A percentile compares a stretch with the other conserved stretches of the same genome.
Evolutionary conservation across 2,888 invertebrate genomes (phyloP).

Genomic region (Calliopum simillimum): DNA sequence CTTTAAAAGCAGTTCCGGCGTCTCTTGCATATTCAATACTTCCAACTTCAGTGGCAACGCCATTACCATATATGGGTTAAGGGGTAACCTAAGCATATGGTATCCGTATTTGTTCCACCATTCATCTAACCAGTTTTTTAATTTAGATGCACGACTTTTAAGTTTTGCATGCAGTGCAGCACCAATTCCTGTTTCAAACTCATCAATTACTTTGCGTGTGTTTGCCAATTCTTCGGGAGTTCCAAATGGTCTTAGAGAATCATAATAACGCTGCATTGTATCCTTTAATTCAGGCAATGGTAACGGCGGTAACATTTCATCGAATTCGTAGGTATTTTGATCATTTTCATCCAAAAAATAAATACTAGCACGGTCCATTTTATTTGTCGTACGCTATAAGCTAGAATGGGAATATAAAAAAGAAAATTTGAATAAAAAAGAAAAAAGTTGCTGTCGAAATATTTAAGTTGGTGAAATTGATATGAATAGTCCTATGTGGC

Average conservation of each 20-base stretch:
- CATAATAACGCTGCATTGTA: constrained; percentile 70
- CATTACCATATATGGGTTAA: constrained; percentile 70
- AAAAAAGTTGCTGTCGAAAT: too few relatives aligned
- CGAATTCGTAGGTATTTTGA: constrained; percentile 69
- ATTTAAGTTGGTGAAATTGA: too few relatives aligned
- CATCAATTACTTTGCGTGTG: constrained; percentile 66
- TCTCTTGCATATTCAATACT: constrained; percentile 58
- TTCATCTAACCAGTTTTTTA: constrained; percentile 71
- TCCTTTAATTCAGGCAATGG: constrained; percentile 70
- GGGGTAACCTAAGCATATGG: constrained; percentile 68
- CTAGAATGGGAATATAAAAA: background rate
- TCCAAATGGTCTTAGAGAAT: constrained; percentile 69
- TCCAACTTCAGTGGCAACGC: constrained; percentile 63
- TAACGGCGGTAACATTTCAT: constrained; percentile 69
- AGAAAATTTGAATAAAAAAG: background rate
- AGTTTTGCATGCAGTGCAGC: constrained; percentile 68
- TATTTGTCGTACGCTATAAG: constrained; percentile 4
- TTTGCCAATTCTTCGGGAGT: constrained; percentile 66
- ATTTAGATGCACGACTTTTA: constrained; percentile 63
- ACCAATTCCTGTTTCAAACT: constrained; percentile 70
- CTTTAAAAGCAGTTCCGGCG: constrained; percentile 44
- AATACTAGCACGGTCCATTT: constrained; percentile 62
- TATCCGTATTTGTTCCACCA: constrained; percentile 74
- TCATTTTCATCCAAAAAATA: constrained; percentile 57
- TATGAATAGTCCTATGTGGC: too few relatives aligned